Evolutionary conservation across 2,113 vertebrate species (phyloP).

Genomic region (Trematocara zebra): DNA sequence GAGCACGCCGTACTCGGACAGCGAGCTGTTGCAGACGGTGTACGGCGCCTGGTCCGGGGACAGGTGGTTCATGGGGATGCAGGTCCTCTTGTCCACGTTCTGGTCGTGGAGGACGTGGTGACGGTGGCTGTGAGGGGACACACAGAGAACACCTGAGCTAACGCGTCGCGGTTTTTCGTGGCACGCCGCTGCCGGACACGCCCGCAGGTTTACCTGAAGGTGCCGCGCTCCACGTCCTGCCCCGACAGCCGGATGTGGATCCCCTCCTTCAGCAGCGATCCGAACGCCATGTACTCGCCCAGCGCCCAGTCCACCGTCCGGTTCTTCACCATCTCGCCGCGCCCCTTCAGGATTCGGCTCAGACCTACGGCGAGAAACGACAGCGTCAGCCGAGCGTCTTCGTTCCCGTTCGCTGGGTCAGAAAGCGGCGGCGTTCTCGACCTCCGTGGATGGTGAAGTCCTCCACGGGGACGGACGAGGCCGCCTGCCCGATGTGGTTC

Average conservation of each 20-base stretch:
- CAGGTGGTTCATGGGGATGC: conserved; percentile 98
- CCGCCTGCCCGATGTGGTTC: conserved; percentile 82
- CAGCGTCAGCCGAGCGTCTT: neutral
- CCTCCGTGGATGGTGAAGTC: conserved; percentile 98
- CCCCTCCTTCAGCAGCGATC: conserved; percentile 91
- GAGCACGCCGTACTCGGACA: conserved; percentile 93
- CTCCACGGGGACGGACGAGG: conserved; percentile 92
- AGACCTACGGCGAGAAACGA: conserved; percentile 72
- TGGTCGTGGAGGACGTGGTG: conserved; percentile 96
- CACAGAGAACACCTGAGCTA: neutral
- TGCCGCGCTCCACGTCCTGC: conserved; percentile 95
- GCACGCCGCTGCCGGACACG: neutral
- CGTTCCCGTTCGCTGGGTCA: neutral
- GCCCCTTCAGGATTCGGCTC: conserved; percentile 87
- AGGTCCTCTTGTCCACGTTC: conserved; percentile 94
- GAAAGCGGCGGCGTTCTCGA: neutral
- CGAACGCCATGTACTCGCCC: conserved; percentile 95
- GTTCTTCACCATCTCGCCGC: conserved; percentile 85
- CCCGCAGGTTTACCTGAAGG: conserved; percentile 82
- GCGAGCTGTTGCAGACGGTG: conserved; percentile 95
- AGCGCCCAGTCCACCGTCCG: conserved; percentile 94
- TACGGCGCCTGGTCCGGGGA: conserved; percentile 92
- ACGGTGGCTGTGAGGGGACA: conserved; percentile 80
- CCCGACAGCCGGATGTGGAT: conserved; percentile 91
- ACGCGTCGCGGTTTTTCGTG: neutral